Percentiles rank a stretch among this genome's conserved stretches.
phyloP scores from a whole-genome alignment of 1,140 invertebrate genomes.

The Helicoverpa zea region DNA sequence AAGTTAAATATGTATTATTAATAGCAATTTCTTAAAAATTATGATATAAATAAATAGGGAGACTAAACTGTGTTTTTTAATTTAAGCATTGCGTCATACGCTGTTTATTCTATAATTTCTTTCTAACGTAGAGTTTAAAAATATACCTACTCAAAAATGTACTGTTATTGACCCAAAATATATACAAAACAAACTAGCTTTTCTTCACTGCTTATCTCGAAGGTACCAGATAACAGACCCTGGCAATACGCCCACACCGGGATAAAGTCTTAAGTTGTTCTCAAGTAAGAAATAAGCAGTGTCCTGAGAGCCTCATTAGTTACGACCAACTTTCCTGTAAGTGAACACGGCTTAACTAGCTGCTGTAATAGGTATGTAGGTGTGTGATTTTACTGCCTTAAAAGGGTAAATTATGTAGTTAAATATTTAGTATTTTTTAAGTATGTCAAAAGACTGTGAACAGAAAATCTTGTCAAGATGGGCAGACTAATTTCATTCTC shows the following conservation, averaged over 20 bases:
- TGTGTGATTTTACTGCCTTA: background rate
- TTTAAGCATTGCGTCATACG: too few species aligned
- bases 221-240: background rate
- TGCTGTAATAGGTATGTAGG: background rate
- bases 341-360: slow-evolving; percentile 8
- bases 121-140: too few species aligned
- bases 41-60: background rate
- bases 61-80: background rate
- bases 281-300: slow-evolving; percentile 12
- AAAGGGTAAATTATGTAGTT: too few species aligned
- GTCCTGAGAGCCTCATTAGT: slow-evolving; percentile 4
- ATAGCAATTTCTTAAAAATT: too few species aligned
- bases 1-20: too few species aligned
- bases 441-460: too few species aligned
- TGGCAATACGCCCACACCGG: background rate
- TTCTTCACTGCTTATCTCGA: background rate
- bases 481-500: too few species aligned
- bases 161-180: too few species aligned
- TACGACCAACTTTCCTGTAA: slow-evolving; percentile 2
- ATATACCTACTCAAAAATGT: too few species aligned
- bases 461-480: too few species aligned
- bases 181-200: background rate
- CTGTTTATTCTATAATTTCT: too few species aligned
- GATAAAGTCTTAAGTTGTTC: slow-evolving; percentile 4
- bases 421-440: too few species aligned